A percentile compares a stretch with the other conserved stretches of the same genome.
Conservation (phyloP, 2,888 invertebrate species). For the Parascotia fuliginaria region DNA sequence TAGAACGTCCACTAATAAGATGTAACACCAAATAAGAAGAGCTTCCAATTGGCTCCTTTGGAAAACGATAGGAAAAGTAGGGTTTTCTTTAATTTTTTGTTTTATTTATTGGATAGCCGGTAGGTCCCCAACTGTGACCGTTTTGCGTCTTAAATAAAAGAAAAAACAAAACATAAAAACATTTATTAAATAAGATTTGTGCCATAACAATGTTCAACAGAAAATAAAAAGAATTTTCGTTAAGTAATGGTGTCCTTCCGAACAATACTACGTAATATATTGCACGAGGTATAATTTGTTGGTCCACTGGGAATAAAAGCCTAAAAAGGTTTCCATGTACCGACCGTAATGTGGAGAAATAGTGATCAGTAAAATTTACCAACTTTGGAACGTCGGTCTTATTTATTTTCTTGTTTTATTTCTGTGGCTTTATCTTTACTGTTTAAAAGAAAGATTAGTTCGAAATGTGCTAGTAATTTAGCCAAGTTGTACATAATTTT, state of each 20-base stretch:
- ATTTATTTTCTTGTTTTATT: not conserved
- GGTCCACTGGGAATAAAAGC: constrained; percentile 10
- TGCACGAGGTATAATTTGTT: constrained; percentile 10
- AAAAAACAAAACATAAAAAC: too few species aligned
- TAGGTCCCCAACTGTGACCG: too few species aligned
- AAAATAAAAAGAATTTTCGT: not conserved
- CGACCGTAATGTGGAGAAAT: constrained; percentile 3
- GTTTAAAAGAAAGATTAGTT: too few species aligned
- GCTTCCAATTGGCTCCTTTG: too few species aligned
- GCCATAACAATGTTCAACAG: not conserved
- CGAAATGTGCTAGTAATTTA: too few species aligned
- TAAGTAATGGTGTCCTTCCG: not conserved
- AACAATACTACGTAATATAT: constrained; percentile 1
- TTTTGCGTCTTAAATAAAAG: too few species aligned
- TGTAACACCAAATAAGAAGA: too few species aligned
- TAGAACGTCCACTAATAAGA: too few species aligned
- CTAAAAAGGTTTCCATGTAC: constrained; percentile 15
- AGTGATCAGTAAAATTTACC: not conserved
- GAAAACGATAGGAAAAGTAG: too few species aligned
- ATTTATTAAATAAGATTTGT: not conserved
- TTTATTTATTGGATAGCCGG: too few species aligned
- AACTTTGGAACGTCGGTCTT: not conserved
- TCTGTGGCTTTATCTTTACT: not conserved
- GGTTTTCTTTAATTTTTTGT: too few species aligned
- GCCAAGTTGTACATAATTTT: too few species aligned